Base-by-base conservation (phyloP, 2,797 vertebrate species). In the Rhinogobio ventralis region DNA sequence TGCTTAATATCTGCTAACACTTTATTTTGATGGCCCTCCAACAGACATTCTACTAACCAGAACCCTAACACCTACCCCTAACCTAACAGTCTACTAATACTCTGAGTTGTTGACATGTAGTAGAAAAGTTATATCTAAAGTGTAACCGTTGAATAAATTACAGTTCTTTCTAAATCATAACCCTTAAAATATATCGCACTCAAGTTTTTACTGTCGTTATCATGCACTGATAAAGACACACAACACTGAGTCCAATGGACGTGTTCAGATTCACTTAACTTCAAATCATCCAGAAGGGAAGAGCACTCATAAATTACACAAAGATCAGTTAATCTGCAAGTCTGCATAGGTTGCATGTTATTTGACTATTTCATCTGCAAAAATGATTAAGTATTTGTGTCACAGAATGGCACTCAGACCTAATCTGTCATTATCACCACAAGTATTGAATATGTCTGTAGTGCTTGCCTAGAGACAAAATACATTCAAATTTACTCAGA, bases 401-500 rank as follows among this genome's bases (percentile, higher is more conserved):
- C 25, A 62, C 3, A 15, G 51, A 55, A 55, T 15, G 19, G 30
- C 13, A 75, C 30, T 75, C 3, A 0, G 73, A 39, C 1, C 11
- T 55, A 39, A 76, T 39, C 11, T 39, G 30, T 75, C 20, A 55
- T 36, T 15, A 19, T 39, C 19, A 23, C 66, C 9, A 23, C 36
- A 28, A 60, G 36, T 17, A 62, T 20, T 28, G 36, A 62, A 77
- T 39, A 33, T 42, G 53, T 42, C 36, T 33, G 42, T 39, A n/a
- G 39, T 30, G 28, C 10, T 74, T 74, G 25, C 46, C 46, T 74
- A 51, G 1, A 75, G 55, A 49, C 68, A 30, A 45, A 62, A 57
- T 55, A 19, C 80, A 64, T n/a, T 46, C 19, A 82, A 46, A 82
- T 62, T 17, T 49, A 73, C 9, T 8, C 33, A 71, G 39, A 28